phyloP scores from a whole-genome alignment of 2,113 vertebrate species.

The Oreocharis arfaki region DNA sequence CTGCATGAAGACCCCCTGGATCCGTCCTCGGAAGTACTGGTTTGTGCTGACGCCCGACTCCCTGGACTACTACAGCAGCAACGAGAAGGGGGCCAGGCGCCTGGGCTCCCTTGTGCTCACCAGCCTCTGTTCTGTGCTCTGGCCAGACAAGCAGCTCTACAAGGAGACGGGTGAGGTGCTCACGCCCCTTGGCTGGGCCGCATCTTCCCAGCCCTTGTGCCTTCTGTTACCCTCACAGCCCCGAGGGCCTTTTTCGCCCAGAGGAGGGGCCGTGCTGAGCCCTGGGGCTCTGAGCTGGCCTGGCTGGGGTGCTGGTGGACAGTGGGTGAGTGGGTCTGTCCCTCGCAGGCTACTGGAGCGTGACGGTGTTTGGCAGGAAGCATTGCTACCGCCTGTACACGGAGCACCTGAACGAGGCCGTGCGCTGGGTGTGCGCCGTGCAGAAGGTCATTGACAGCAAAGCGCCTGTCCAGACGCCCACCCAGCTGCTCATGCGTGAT shows the following conservation, averaged over 20 bases:
- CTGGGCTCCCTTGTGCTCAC: constrained; percentile 92
- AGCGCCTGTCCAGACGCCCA: constrained; percentile 90
- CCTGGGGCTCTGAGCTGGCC: not conserved
- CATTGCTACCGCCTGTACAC: constrained; percentile 89
- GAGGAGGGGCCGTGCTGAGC: not conserved
- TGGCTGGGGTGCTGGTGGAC: not conserved
- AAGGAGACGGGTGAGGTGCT: constrained; percentile 87
- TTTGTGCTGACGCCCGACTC: constrained; percentile 91
- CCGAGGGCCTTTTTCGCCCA: fast-evolving
- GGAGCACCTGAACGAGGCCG: constrained; percentile 88
- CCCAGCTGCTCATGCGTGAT: constrained; percentile 91
- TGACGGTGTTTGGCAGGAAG: constrained; percentile 91
- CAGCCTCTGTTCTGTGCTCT: constrained; percentile 92
- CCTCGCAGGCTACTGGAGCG: constrained; percentile 85
- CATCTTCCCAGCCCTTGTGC: fast-evolving
- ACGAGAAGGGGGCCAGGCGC: constrained; percentile 81
- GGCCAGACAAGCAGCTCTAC: constrained; percentile 90
- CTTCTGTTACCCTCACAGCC: not conserved
- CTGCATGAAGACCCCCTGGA: constrained; percentile 79
- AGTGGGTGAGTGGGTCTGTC: not conserved
- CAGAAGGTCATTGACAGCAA: constrained; percentile 93
- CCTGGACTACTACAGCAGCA: constrained; percentile 90
- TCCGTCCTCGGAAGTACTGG: constrained; percentile 90
- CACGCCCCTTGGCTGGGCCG: fast-evolving
- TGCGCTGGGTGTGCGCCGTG: constrained; percentile 89